Evolutionary conservation across 2,797 vertebrate species (phyloP), one percentile per base, ranked within the genome.

Genomic region (Sebastes cheni): DNA sequence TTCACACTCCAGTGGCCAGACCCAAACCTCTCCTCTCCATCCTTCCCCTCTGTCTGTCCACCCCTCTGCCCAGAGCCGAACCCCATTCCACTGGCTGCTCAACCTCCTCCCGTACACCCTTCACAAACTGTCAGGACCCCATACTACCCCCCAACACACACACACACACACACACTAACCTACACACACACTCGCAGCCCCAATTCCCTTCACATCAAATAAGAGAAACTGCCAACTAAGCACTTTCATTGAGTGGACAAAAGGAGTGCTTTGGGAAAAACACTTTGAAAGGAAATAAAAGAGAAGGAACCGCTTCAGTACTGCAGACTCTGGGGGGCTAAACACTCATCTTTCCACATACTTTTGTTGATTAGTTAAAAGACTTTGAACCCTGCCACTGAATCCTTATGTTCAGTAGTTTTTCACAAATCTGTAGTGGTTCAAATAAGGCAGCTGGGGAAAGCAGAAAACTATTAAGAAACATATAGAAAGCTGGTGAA

Each of bases 1-100:
- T 97, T 97, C 96, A 97, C 93, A 94, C 96, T 96, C 80, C 50
- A 88, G 92, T 94, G 95, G 90, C 79, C 91, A 88, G 89, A 84
- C 76, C 92, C 46, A 82, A 93, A 85, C 88, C 88, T 88, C 87
- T 86, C 83, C 89, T 88, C 81, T 90, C 83, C 85, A 82, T 88
- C 88, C 84, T 81, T 83, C 82, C 80, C 64, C 71, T 82, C 83
- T 87, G 66, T 88, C 92, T 92, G 91, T 93, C 92, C 90, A 87
- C 61, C 89, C 84, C 79, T 91, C 92, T 84, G 87, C 90, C 89
- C 77, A 69, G 77, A 82, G 90, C 90, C 89, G 66, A 86, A 58
- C 87, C 87, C 88, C 91, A 90, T 90, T 92, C 91, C 88, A 84
- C 77, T 75, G 81, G 66, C 84, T 80, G 60, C 84, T 85, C 84